Conservation (phyloP, 2,888 invertebrate species). For the Odontocolon sp. region DNA sequence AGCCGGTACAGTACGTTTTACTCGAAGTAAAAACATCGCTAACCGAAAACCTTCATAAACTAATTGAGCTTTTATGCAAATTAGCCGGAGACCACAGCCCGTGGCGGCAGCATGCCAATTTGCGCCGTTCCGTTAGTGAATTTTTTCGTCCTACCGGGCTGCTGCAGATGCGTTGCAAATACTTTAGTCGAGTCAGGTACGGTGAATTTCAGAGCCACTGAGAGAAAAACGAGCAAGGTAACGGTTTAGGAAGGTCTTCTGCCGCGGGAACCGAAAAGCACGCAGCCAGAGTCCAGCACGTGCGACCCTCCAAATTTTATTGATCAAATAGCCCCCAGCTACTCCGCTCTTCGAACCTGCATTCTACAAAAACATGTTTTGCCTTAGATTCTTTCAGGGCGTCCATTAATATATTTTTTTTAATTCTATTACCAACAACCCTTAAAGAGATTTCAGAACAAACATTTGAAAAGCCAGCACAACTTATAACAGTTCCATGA, state of each 20-base stretch:
- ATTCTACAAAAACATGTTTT: not conserved
- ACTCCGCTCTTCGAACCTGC: not conserved
- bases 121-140: slow-evolving; percentile 58
- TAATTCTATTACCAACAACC: no score
- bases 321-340: slow-evolving; percentile 17
- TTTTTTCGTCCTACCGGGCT: slow-evolving; percentile 41
- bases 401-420: no score
- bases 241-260: slow-evolving; percentile 1
- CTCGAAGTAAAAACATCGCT: slow-evolving; percentile 26
- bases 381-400: not conserved
- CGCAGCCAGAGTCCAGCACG: slow-evolving; percentile 21
- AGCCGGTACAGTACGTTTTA: slow-evolving; percentile 10
- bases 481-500: no score
- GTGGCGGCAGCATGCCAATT: slow-evolving; percentile 64
- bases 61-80: slow-evolving; percentile 66
- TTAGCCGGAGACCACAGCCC: slow-evolving; percentile 54
- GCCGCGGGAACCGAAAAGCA: not conserved
- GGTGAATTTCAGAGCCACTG: slow-evolving; percentile 41
- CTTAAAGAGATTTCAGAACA: no score
- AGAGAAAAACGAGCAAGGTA: slow-evolving; percentile 6
- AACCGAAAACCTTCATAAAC: slow-evolving; percentile 62
- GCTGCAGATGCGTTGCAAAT: slow-evolving; percentile 38
- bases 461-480: no score
- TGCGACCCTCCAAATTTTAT: slow-evolving; percentile 33
- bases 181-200: slow-evolving; percentile 39